These are phyloP conservation scores for Drosophila leonis DNA, from an alignment of 2,888 invertebrate genomes.

Conservation along the genomic window DNA sequence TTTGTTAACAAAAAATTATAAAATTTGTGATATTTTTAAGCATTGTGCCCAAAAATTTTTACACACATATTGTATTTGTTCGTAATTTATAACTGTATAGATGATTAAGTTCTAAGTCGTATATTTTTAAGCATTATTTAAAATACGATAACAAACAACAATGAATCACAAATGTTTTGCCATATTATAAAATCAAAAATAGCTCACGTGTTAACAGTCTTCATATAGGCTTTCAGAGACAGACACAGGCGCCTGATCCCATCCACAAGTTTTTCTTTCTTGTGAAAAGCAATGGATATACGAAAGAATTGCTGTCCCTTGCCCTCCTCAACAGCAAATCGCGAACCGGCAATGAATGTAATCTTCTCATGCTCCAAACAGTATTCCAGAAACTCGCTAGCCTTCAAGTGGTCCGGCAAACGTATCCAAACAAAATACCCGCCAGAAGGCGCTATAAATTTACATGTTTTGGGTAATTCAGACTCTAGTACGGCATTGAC, in stretches of 20 bases:
- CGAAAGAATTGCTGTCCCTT: conserved; percentile 85
- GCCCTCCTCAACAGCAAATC: conserved; percentile 84
- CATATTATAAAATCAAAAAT: conserved; percentile 51
- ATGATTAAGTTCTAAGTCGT: conserved; percentile 62
- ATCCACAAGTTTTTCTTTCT: conserved; percentile 79
- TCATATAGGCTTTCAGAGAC: conserved; percentile 79
- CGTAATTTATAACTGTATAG: conserved; percentile 60
- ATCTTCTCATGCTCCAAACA: conserved; percentile 85
- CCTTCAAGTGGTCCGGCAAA: conserved; percentile 85
- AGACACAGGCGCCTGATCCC: conserved; percentile 83
- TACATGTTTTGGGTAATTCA: conserved; percentile 85
- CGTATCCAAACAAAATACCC: conserved; percentile 89
- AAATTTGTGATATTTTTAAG: conserved; percentile 78
- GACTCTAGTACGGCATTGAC: conserved; percentile 84
- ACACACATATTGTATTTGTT: conserved; percentile 41
- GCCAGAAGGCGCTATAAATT: conserved; percentile 85
- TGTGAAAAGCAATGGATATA: conserved; percentile 86
- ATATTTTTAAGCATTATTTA: conserved; percentile 67
- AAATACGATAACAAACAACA: conserved; percentile 54
- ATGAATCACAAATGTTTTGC: conserved; percentile 60
- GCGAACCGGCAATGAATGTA: conserved; percentile 85
- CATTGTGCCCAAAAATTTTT: conserved; percentile 71
- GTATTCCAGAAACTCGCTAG: conserved; percentile 84
- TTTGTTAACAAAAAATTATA: conserved; percentile 65
- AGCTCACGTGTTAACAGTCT: neutral